Evolutionary conservation across 2,797 vertebrate species (phyloP), one percentile per base, ranked within the genome.

Genomic region (Nannoperca obscura): DNA sequence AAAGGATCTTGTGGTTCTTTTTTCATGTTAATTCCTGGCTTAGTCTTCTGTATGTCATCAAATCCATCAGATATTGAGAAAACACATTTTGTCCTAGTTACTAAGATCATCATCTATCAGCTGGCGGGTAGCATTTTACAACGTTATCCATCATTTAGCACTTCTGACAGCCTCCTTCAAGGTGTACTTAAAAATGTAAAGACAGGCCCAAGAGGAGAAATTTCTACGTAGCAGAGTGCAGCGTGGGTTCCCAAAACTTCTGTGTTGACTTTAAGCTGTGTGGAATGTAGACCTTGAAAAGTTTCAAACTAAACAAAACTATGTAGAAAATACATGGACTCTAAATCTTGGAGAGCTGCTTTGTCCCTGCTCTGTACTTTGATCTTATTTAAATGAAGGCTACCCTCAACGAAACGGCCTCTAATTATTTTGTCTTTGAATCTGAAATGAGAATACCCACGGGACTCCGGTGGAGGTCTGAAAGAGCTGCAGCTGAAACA

Each of bases 371-470:
- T 32, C 57, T 52, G 64, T 36, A 57, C 82, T 92, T 91, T 89
- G 86, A 80, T 91, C 74, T 32, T 24, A 78, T 89, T 85, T 89
- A 89, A 90, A 89, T 61, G 70, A 71, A 88, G 82, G 78, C 59
- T 78, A 77, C 73, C 82, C 85, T 76, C 82, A 82, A 87, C 81
- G 85, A 93, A 91, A 90, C 54, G 49, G 74, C 76, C 86, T 93
- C 81, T 93, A 90, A 94, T 93, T 90, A 93, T 88, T 92, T 88
- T 80, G 85, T 85, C 88, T 89, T 88, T 92, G 88, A 89, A 85
- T 92, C 72, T 81, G 67, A 87, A 89, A 89, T 82, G 80, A 87
- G 81, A 89, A 91, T 80, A 55, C 87, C 66, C 88, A 60, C 5
- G 57, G 61, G 91, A 83, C 70, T 65, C 65, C 24, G 82, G 77